phyloP scores from a whole-genome alignment of 1,140 invertebrate species.

The Brachystomella parvula region DNA sequence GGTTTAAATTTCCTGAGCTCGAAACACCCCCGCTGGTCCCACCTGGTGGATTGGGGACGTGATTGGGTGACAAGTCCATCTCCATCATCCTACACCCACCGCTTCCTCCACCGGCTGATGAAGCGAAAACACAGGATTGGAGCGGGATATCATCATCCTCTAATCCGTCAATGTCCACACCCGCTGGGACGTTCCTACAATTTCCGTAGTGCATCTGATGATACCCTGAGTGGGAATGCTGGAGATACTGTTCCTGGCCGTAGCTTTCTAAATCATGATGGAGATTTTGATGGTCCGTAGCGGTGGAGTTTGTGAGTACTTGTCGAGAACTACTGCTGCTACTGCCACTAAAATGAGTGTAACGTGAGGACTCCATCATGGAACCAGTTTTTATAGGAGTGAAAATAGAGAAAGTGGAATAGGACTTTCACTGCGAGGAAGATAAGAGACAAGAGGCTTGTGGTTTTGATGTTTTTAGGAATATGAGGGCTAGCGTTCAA shows the following conservation, averaged over 20 bases:
- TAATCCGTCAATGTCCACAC: background rate
- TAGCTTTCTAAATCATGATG: slow-evolving; percentile 15
- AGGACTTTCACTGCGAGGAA: background rate
- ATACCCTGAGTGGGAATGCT: background rate
- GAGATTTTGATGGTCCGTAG: slow-evolving; percentile 7
- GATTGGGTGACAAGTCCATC: slow-evolving; percentile 9
- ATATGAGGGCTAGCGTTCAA: background rate
- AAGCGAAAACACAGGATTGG: slow-evolving; percentile 1
- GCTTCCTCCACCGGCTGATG: background rate
- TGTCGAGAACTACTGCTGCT: background rate
- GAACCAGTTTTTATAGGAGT: slow-evolving; percentile 13
- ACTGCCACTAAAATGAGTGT: slow-evolving; percentile 22
- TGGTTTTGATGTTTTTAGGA: slow-evolving; percentile 6
- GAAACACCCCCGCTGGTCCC: slow-evolving; percentile 9
- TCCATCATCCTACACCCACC: too few relatives aligned
- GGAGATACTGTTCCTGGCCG: slow-evolving; percentile 6
- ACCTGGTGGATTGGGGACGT: background rate
- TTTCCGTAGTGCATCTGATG: slow-evolving; percentile 7
- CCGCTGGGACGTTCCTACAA: background rate
- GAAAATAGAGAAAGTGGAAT: slow-evolving; percentile 18
- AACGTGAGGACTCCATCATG: slow-evolving; percentile 28
- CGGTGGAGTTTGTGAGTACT: background rate
- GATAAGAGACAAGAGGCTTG: background rate
- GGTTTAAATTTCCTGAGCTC: too few relatives aligned
- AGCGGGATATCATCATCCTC: background rate